Conservation (phyloP, 2,888 invertebrate species). For the Digitonthophagus gazella region DNA sequence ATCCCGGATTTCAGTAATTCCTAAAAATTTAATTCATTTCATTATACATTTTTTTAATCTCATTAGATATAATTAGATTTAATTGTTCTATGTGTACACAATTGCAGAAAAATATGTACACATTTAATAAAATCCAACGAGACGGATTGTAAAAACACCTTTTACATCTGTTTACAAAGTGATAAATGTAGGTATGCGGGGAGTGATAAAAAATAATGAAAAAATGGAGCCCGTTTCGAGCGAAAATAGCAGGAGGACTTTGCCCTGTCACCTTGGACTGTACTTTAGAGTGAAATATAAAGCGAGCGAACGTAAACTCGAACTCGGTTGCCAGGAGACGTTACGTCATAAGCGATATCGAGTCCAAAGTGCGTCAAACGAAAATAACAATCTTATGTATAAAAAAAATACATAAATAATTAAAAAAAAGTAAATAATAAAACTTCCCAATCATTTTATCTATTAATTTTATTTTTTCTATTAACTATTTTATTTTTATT, state of each 20-base stretch:
- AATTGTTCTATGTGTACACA: too few species aligned
- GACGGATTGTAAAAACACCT: too few species aligned
- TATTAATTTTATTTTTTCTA: too few species aligned
- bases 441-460: too few species aligned
- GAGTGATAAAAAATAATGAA: background rate
- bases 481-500: too few species aligned
- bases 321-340: background rate
- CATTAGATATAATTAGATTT: too few species aligned
- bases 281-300: background rate
- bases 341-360: background rate
- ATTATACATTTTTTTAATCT: background rate
- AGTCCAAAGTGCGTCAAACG: slow-evolving; percentile 1
- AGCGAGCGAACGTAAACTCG: background rate
- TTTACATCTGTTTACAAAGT: too few species aligned
- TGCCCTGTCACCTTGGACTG: background rate
- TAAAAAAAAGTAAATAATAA: too few species aligned
- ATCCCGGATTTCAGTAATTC: slow-evolving; percentile 67
- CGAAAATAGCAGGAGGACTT: background rate
- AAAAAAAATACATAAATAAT: background rate
- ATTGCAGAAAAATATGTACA: too few species aligned
- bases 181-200: background rate
- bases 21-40: slow-evolving; percentile 45
- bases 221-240: background rate
- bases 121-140: too few species aligned
- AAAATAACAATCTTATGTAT: slow-evolving; percentile 13